A percentile compares a stretch with the other conserved stretches of the same genome.
Evolutionary conservation across 1,140 invertebrate genomes (phyloP).

Genomic region (Rhopalosiphum maidis): DNA sequence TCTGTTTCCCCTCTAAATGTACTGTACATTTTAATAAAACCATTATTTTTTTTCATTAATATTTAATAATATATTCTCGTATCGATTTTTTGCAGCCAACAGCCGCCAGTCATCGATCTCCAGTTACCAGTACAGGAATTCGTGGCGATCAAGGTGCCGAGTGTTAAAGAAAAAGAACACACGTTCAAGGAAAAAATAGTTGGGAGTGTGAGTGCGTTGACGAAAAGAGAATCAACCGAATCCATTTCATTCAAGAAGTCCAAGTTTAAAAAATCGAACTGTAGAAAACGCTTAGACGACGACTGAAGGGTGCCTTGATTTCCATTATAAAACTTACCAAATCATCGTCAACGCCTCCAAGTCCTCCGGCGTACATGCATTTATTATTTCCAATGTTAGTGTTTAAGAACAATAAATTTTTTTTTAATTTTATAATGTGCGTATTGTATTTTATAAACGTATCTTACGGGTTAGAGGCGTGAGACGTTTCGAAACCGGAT

Average conservation of each 20-base stretch:
- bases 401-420: not conserved
- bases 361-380: not conserved
- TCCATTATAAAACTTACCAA: not conserved
- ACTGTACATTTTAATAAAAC: not conserved
- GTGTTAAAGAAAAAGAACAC: conserved; percentile 63
- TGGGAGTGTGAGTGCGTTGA: conserved; percentile 56
- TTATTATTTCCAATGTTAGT: not conserved
- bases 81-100: conserved; percentile 58
- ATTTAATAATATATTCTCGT: not conserved
- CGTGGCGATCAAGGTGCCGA: conserved; percentile 62
- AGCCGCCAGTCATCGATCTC: conserved; percentile 63
- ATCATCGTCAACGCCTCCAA: not conserved
- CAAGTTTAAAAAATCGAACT: conserved; percentile 68
- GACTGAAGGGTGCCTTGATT: conserved; percentile 63
- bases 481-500: too few species aligned
- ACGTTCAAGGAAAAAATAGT: conserved; percentile 73
- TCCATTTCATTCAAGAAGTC: conserved; percentile 70
- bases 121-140: conserved; percentile 67
- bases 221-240: conserved; percentile 60
- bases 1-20: not conserved
- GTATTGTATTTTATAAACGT: not conserved
- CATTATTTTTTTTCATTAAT: not conserved
- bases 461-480: not conserved
- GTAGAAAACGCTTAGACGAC: conserved; percentile 68
- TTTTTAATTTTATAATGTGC: not conserved